A percentile compares a stretch with the other conserved stretches of the same genome.
phyloP scores from a whole-genome alignment of 2,888 invertebrate species.

The Apoda limacodes region DNA sequence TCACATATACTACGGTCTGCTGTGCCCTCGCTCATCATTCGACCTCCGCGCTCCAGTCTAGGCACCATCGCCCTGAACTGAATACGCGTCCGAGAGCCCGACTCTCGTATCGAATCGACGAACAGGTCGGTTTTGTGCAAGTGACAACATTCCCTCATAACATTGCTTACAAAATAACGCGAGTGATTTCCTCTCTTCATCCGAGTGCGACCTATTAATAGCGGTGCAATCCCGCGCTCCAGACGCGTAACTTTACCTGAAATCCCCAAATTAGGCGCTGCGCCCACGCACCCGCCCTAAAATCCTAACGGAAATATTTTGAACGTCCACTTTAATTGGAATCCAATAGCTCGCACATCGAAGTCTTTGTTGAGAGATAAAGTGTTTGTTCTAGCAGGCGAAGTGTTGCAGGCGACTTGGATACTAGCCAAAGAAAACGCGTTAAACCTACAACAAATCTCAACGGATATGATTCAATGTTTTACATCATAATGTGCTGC shows the following conservation, averaged over 20 bases:
- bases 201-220: slow-evolving; percentile 56
- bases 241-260: slow-evolving; percentile 66
- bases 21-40: slow-evolving; percentile 64
- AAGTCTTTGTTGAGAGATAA: slow-evolving; percentile 22
- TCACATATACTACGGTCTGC: slow-evolving; percentile 61
- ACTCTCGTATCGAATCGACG: slow-evolving; percentile 67
- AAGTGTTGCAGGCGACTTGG: slow-evolving; percentile 62
- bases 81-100: slow-evolving; percentile 63
- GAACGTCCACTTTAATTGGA: slow-evolving; percentile 42
- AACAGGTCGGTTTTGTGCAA: slow-evolving; percentile 67
- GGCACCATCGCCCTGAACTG: slow-evolving; percentile 61
- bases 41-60: slow-evolving; percentile 66
- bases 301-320: slow-evolving; percentile 37
- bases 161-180: slow-evolving; percentile 26
- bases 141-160: slow-evolving; percentile 40
- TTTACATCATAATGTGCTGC: slow-evolving; percentile 25
- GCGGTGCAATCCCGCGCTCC: slow-evolving; percentile 54
- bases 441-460: slow-evolving; percentile 48
- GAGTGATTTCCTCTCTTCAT: slow-evolving; percentile 52
- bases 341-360: not conserved
- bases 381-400: slow-evolving; percentile 49
- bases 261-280: slow-evolving; percentile 68
- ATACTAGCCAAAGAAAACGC: slow-evolving; percentile 50
- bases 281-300: slow-evolving; percentile 48
- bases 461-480: slow-evolving; percentile 40